These are phyloP conservation scores for Trachelus stipa DNA, from an alignment of 2,888 invertebrate genomes.

Conservation along the genomic window DNA sequence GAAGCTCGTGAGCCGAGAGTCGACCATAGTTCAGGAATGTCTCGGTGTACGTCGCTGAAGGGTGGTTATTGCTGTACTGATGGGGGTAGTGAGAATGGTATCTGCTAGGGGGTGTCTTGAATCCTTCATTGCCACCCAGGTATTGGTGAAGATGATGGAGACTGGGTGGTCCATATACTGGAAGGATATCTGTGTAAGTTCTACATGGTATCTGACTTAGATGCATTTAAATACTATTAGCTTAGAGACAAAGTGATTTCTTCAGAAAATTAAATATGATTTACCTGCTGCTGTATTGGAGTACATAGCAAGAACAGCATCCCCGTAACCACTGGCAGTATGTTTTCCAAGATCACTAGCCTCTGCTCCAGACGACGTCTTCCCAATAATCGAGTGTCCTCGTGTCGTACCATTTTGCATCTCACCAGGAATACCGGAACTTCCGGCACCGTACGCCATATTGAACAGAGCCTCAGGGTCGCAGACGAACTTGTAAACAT, in stretches of 20 bases:
- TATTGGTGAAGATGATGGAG: conserved; percentile 61
- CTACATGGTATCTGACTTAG: not conserved
- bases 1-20: conserved; percentile 46
- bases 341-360: conserved; percentile 48
- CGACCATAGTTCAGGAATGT: conserved; percentile 59
- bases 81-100: conserved; percentile 55
- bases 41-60: conserved; percentile 52
- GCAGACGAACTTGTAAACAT: conserved; percentile 97
- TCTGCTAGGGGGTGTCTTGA: conserved; percentile 54
- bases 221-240: not conserved
- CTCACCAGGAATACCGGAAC: conserved; percentile 45
- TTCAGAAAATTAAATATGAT: not conserved
- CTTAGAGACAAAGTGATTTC: not conserved
- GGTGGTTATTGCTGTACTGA: conserved; percentile 50
- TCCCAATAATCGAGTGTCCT: conserved; percentile 46
- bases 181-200: not conserved
- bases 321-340: conserved; percentile 49
- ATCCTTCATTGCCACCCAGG: conserved; percentile 57
- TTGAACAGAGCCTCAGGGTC: conserved; percentile 92
- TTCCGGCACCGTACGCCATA: conserved; percentile 75
- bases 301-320: conserved; percentile 59
- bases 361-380: conserved; percentile 38
- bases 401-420: conserved; percentile 44
- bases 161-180: conserved; percentile 57
- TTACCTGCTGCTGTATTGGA: conserved; percentile 51